A percentile compares a stretch with the other conserved stretches of the same genome.
These are phyloP conservation scores for Aricia artaxerxes DNA, from an alignment of 2,888 invertebrate genomes.

Conservation along the genomic window DNA sequence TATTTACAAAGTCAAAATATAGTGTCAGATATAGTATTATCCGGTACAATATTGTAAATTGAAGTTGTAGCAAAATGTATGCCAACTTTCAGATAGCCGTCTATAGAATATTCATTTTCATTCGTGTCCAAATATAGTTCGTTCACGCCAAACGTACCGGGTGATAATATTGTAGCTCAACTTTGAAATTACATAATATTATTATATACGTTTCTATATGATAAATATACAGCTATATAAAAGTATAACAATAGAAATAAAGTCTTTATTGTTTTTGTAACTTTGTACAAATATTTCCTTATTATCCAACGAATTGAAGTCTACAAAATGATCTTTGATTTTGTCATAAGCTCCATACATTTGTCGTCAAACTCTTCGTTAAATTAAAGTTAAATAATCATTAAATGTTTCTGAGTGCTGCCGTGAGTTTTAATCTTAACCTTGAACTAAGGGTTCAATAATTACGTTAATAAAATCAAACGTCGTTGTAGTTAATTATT, in stretches of 20 bases:
- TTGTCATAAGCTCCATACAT: too few relatives aligned
- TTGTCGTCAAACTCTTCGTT: too few relatives aligned
- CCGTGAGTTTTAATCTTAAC: neutral
- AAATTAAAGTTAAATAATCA: too few relatives aligned
- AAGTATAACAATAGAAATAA: too few relatives aligned
- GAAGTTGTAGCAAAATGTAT: neutral
- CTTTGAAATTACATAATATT: neutral
- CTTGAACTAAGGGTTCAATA: neutral
- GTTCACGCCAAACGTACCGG: neutral
- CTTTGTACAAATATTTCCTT: too few relatives aligned
- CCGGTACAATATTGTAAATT: neutral
- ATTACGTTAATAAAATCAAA: neutral
- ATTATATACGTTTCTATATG: neutral
- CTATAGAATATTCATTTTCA: neutral
- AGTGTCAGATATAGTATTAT: neutral
- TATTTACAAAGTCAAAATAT: too few relatives aligned
- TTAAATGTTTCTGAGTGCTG: too few relatives aligned
- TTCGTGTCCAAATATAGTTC: conserved; percentile 1
- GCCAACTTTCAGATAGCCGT: neutral
- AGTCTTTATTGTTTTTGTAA: too few relatives aligned
- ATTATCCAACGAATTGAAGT: too few relatives aligned
- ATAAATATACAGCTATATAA: neutral
- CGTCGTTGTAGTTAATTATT: neutral
- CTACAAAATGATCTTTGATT: too few relatives aligned
- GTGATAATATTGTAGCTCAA: conserved; percentile 10